A percentile compares a stretch with the other conserved stretches of the same genome.
phyloP scores from a whole-genome alignment of 2,888 invertebrate species.

The Papilio demoleus region DNA sequence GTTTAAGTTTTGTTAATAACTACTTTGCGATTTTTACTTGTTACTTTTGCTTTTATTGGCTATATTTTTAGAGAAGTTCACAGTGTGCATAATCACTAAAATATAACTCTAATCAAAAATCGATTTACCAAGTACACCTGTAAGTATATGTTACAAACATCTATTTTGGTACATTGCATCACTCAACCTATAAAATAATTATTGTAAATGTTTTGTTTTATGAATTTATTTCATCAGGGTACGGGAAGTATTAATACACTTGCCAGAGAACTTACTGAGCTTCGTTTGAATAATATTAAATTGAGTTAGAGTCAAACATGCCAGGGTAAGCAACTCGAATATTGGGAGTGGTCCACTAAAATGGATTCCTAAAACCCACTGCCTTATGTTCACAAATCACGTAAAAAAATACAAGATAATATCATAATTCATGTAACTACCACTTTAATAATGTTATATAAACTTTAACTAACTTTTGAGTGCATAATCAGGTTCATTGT shows the following conservation, averaged over 20 bases:
- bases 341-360: constrained; percentile 71
- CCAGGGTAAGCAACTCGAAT: constrained; percentile 77
- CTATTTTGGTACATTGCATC: constrained; percentile 43
- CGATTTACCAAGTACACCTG: background rate
- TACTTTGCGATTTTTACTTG: background rate
- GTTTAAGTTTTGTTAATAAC: background rate
- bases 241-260: constrained; percentile 16
- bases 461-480: constrained; percentile 8
- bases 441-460: constrained; percentile 17
- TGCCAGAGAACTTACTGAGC: constrained; percentile 48
- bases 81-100: background rate
- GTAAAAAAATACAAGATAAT: constrained; percentile 38
- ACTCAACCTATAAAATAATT: constrained; percentile 24
- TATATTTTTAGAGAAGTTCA: background rate
- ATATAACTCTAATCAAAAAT: background rate
- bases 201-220: constrained; percentile 29
- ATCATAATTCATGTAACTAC: constrained; percentile 14
- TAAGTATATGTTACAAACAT: constrained; percentile 34
- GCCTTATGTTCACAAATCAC: constrained; percentile 43
- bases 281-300: constrained; percentile 47
- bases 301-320: constrained; percentile 67
- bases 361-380: constrained; percentile 57
- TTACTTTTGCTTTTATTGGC: background rate
- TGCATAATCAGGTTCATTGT: background rate
- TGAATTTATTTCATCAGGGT: constrained; percentile 39